These are phyloP conservation scores for Bombus sibiricus DNA, from an alignment of 1,140 invertebrate species.

Conservation along the genomic window DNA sequence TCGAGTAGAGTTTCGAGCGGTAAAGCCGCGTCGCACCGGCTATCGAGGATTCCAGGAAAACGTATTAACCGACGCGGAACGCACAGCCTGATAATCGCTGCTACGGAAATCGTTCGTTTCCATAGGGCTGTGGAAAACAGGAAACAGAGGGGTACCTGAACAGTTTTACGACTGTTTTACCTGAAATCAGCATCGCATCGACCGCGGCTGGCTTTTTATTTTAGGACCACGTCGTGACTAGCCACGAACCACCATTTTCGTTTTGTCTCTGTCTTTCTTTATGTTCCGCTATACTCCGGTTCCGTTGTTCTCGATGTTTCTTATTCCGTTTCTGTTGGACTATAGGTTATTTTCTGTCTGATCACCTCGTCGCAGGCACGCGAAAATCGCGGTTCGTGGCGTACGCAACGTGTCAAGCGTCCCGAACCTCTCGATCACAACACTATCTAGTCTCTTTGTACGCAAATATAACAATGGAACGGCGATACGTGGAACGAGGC, in stretches of 20 bases:
- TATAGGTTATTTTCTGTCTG: not conserved
- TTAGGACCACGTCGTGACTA: not conserved
- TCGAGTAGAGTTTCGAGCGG: not conserved
- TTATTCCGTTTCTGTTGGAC: not conserved
- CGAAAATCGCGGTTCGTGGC: conserved; percentile 21
- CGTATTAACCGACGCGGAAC: conserved; percentile 27
- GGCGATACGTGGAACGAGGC: not conserved
- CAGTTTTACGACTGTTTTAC: not conserved
- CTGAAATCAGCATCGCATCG: not conserved
- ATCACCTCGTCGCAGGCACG: not conserved
- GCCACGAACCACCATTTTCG: not conserved
- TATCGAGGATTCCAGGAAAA: conserved; percentile 37
- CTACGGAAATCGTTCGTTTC: conserved; percentile 34
- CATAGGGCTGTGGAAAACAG: not conserved
- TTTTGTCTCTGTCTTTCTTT: not conserved
- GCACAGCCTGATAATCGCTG: conserved; percentile 1
- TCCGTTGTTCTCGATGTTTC: not conserved
- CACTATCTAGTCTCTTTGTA: conserved; percentile 30
- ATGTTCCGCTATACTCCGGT: not conserved
- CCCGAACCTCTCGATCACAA: not conserved
- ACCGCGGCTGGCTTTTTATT: conserved; percentile 10
- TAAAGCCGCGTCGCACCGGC: not conserved
- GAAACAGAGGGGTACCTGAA: not conserved
- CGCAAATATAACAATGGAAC: conserved; percentile 47
- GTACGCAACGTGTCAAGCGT: conserved; percentile 29